Evolutionary conservation across 2,888 invertebrate genomes (phyloP).

Genomic region (Nasonovia ribisnigri): DNA sequence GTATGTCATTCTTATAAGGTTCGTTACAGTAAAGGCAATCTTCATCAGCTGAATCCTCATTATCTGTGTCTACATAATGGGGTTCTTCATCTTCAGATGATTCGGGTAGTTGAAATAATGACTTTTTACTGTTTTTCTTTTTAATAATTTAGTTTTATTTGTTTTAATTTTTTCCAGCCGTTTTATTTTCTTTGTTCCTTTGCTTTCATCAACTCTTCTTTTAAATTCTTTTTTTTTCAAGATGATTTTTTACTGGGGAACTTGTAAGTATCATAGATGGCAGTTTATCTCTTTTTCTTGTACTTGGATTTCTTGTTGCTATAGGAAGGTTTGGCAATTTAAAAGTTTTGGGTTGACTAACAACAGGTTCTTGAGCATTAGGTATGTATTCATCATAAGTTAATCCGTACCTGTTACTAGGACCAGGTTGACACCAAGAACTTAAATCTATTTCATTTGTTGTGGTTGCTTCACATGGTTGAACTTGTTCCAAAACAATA

Average conservation of each 20-base stretch:
- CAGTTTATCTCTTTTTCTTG: conserved; percentile 8
- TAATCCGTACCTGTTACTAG: conserved; percentile 6
- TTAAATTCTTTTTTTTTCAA: conserved; percentile 18
- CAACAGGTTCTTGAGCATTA: conserved; percentile 4
- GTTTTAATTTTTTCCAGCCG: neutral
- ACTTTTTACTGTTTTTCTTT: conserved; percentile 27
- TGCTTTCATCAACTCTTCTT: conserved; percentile 13
- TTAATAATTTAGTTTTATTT: conserved; percentile 4
- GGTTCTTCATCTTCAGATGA: conserved; percentile 32
- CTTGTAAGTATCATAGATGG: conserved; percentile 15
- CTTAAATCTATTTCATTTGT: neutral
- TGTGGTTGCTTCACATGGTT: conserved; percentile 10
- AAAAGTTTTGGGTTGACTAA: neutral
- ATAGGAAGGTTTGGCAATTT: conserved; percentile 15
- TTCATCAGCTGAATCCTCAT: conserved; percentile 19
- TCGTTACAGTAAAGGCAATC: conserved; percentile 1
- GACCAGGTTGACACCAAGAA: conserved; percentile 18
- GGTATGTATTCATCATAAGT: neutral
- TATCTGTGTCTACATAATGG: conserved; percentile 1
- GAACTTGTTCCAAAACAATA: conserved; percentile 15
- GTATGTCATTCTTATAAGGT: conserved; percentile 14
- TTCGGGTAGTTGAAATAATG: conserved; percentile 26
- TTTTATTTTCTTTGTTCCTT: neutral
- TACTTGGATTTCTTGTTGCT: conserved; percentile 3
- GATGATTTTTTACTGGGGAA: conserved; percentile 29